Evolutionary conservation across 2,113 vertebrate genomes (phyloP), one percentile per base, ranked within the genome.

Genomic region (Serinus canaria): DNA sequence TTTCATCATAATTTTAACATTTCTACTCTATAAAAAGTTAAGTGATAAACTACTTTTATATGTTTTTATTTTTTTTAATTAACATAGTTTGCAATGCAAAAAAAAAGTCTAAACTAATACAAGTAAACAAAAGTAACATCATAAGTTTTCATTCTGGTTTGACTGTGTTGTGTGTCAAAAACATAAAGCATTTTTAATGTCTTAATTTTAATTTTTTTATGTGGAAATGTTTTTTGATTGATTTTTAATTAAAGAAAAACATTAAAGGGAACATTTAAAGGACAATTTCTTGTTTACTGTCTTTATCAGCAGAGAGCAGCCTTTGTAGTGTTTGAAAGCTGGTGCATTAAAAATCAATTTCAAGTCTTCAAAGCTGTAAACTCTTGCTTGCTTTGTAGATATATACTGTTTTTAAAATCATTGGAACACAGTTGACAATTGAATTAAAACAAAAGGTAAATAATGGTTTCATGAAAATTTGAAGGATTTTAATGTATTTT

Each of bases 241-340:
- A 96, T 96, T 97, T 97, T 98, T 98, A 97, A 97, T 98, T 98
- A 98, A 93, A 96, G 82, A 64, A 95, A 93, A 97, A 87, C 97
- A 96, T 97, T 95, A 95, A 97, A 97, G 91, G 64, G 69, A 96
- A 95, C 91, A 96, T 96, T 97, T 96, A 97, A 98, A 95, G 39
- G 78, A 97, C 92, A 94, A 89, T 93, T 98, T 97, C 91, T 96
- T 98, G 93, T 98, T 98, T 97, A 97, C 89, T 97, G 84, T 93
- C 95, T 97, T 97, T 98, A 97, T 98, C 96, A 98, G 95, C 88
- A 84, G 90, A 97, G 94, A 97, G 75, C 94, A 97, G 96, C 92
- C 94, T 98, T 98, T 97, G 95, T 96, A 96, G 90, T 97, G 44
- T 96, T 95, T 96, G 85, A 97, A 97, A 97, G 83, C 78, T 60